Evolutionary conservation across 2,113 vertebrate species (phyloP), one percentile per base, ranked within the genome.

Genomic region (Labeo rohita): DNA sequence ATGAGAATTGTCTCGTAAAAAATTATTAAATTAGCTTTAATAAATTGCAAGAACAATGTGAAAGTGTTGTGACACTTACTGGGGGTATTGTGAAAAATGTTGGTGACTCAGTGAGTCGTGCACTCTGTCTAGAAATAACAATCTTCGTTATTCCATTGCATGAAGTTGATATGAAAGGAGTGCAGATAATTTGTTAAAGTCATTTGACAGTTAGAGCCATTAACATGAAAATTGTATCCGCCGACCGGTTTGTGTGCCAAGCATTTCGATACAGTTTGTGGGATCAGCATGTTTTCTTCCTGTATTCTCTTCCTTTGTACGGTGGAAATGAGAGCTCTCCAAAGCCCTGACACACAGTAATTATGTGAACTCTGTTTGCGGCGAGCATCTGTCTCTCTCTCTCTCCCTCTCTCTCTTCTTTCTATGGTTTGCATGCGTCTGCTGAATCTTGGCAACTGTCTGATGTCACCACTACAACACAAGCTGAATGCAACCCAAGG

Each of bases 361-460:
- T 90, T 84, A 90, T 85, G 82, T 63, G 83, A 89, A 80, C 78
- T 86, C 65, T 86, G 84, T 88, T 84, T 85, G 83, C n/a, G 39
- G 80, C 84, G 47, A 49, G 65, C 78, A 81, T 83, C 83, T 86
- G 70, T 36, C 59, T 86, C 86, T 83, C 47, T 84, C 87, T 84
- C 54, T 80, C 83, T 54, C 34, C 49, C 78, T 79, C 75, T 75
- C 15, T 73, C 23, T 85, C 10, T 56, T 80, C 50, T 86, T 63
- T 74, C 49, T 50, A 56, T 10, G 13, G 81, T 83, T 83, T 83
- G 81, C 66, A 50, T 73, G 66, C 36, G 7, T 83, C 63, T 86
- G 65, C 68, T 73, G 68, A 84, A 75, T 84, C 49, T 84, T 86
- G 84, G 72, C 66, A 87, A 84, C 52, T 79, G 75, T 84, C 50